Conservation (phyloP, 2,797 vertebrate genomes). For the Odontamblyopus rebecca region DNA sequence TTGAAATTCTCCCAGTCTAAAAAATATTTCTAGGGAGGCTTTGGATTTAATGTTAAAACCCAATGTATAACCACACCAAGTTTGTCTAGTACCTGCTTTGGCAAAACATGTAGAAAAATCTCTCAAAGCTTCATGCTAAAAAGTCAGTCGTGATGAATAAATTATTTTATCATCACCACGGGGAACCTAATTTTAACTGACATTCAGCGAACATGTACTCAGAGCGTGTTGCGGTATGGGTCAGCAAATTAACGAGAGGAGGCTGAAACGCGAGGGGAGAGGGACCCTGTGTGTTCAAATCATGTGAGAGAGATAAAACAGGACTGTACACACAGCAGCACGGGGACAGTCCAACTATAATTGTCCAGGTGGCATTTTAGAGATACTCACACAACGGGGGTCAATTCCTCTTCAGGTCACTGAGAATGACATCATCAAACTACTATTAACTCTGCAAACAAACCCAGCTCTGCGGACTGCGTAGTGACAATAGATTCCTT, state of each 20-base stretch:
- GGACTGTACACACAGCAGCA: slow-evolving; percentile 46
- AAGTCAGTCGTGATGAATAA: slow-evolving; percentile 74
- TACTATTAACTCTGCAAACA: slow-evolving; percentile 81
- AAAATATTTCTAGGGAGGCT: neutral
- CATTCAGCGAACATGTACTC: slow-evolving; percentile 63
- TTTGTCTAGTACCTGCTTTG: neutral
- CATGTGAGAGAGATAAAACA: slow-evolving; percentile 58
- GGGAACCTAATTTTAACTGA: slow-evolving; percentile 70
- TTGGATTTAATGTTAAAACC: neutral
- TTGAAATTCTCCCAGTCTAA: neutral
- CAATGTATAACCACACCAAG: neutral
- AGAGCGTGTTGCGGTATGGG: slow-evolving; percentile 54
- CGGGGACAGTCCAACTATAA: slow-evolving; percentile 69
- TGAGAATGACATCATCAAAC: slow-evolving; percentile 85
- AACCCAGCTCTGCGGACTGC: slow-evolving; percentile 52
- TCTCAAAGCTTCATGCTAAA: slow-evolving; percentile 32
- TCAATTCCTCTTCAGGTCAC: slow-evolving; percentile 83
- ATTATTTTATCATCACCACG: slow-evolving; percentile 70
- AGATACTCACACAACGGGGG: slow-evolving; percentile 71
- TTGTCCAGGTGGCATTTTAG: slow-evolving; percentile 82
- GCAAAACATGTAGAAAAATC: slow-evolving; percentile 2
- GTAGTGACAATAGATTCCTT: slow-evolving; percentile 70
- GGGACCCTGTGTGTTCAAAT: slow-evolving; percentile 9
- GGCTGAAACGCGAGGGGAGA: neutral
- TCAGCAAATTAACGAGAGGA: slow-evolving; percentile 65